These are phyloP conservation scores for Arizona elegans DNA, from an alignment of 2,113 vertebrate genomes.

Conservation along the genomic window DNA sequence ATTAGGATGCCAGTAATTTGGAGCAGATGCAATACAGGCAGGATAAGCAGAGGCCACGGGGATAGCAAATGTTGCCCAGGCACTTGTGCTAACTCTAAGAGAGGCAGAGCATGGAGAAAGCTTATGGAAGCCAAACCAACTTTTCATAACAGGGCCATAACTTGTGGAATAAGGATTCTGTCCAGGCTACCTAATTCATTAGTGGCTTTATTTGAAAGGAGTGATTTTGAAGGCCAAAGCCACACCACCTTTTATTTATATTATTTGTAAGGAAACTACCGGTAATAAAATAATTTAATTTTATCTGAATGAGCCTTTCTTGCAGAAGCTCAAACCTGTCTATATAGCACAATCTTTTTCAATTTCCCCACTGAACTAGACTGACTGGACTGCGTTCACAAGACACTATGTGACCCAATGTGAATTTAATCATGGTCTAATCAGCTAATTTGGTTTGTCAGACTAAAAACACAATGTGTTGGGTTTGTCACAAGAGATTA, in stretches of 20 bases:
- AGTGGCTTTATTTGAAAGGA: neutral
- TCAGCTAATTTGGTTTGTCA: neutral
- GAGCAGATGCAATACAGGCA: too few relatives aligned
- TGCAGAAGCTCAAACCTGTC: neutral
- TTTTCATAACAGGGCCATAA: too few relatives aligned
- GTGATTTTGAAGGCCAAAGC: neutral
- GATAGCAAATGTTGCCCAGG: too few relatives aligned
- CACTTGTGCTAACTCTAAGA: too few relatives aligned
- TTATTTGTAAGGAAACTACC: neutral
- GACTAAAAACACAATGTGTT: neutral
- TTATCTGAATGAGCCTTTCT: neutral
- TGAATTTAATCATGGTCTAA: neutral
- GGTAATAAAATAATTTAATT: neutral
- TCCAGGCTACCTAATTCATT: too few relatives aligned
- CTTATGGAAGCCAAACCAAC: too few relatives aligned
- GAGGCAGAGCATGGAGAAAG: too few relatives aligned
- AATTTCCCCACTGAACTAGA: neutral
- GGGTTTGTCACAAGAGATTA: neutral
- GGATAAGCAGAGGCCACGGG: too few relatives aligned
- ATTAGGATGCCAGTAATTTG: too few relatives aligned
- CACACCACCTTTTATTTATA: neutral
- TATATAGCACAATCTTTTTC: neutral
- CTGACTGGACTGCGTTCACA: neutral
- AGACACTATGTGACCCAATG: neutral
- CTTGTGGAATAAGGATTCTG: too few relatives aligned